Percentiles rank a stretch among this genome's conserved stretches.
These are phyloP conservation scores for Mylabris sibirica DNA, from an alignment of 2,888 invertebrate species.

Conservation along the genomic window DNA sequence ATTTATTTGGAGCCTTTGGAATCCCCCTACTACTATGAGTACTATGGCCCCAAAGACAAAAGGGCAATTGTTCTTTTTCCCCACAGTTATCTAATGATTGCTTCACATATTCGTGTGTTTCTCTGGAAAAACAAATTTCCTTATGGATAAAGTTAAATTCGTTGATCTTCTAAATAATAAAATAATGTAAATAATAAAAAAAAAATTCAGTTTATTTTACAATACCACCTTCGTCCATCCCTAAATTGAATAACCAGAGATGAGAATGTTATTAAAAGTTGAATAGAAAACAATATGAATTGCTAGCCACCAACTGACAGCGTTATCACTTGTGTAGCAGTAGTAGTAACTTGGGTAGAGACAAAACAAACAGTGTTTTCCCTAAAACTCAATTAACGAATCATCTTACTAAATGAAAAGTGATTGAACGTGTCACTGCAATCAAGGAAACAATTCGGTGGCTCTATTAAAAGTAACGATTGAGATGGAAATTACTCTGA, in stretches of 20 bases:
- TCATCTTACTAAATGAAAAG: conserved; percentile 63
- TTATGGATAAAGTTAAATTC: neutral
- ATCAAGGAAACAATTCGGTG: conserved; percentile 62
- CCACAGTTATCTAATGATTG: no score
- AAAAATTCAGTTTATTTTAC: conserved; percentile 1
- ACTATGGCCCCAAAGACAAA: no score
- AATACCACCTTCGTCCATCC: conserved; percentile 6
- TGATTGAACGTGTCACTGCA: conserved; percentile 63
- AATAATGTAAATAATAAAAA: conserved; percentile 21
- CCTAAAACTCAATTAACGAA: conserved; percentile 62
- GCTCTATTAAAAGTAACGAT: conserved; percentile 63
- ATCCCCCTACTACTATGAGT: no score
- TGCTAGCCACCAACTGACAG: conserved; percentile 18
- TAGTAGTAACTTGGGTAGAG: conserved; percentile 47
- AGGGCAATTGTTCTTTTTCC: no score
- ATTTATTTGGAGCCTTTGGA: no score
- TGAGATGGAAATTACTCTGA: conserved; percentile 63
- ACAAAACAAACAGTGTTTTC: conserved; percentile 55
- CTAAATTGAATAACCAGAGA: conserved; percentile 22
- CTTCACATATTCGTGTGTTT: no score
- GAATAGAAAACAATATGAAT: conserved; percentile 24
- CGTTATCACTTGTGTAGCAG: conserved; percentile 52
- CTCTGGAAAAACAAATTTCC: conserved; percentile 23
- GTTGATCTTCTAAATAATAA: conserved; percentile 16
- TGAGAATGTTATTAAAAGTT: conserved; percentile 26